Evolutionary conservation across 2,113 vertebrate genomes (phyloP).

Genomic region (Oxygymnocypris stewartii): DNA sequence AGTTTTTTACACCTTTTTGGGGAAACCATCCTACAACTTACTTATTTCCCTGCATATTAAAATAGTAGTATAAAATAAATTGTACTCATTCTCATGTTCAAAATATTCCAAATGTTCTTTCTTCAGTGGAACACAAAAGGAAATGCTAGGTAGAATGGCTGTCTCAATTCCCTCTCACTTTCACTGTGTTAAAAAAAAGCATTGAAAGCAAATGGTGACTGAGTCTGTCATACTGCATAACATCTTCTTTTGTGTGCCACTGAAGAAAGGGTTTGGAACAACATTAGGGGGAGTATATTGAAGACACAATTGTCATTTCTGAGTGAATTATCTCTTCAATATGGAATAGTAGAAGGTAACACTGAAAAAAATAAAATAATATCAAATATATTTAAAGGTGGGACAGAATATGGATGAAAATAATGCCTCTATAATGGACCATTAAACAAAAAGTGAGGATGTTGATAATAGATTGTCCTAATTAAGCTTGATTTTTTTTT

Average conservation of each 20-base stretch:
- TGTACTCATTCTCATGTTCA: neutral
- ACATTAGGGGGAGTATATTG: neutral
- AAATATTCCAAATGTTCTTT: neutral
- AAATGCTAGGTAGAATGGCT: neutral
- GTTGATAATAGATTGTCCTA: conserved; percentile 57
- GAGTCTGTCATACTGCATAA: neutral
- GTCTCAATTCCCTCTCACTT: neutral
- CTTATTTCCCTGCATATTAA: neutral
- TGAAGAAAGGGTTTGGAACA: neutral
- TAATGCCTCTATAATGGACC: conserved; percentile 58
- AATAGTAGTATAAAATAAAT: neutral
- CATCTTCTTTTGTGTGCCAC: neutral
- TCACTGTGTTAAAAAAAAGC: neutral
- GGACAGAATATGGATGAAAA: conserved; percentile 46
- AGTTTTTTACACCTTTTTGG: neutral
- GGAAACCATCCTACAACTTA: neutral
- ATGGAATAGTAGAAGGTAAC: neutral
- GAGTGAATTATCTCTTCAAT: conserved; percentile 1
- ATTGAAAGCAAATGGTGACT: neutral
- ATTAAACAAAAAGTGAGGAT: conserved; percentile 51
- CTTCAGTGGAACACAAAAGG: neutral
- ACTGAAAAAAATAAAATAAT: neutral
- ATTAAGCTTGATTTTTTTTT: conserved; percentile 57
- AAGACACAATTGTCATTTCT: neutral
- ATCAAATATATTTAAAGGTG: neutral